Evolutionary conservation across 2,797 vertebrate species (phyloP).

Genomic region (Liasis olivaceus): DNA sequence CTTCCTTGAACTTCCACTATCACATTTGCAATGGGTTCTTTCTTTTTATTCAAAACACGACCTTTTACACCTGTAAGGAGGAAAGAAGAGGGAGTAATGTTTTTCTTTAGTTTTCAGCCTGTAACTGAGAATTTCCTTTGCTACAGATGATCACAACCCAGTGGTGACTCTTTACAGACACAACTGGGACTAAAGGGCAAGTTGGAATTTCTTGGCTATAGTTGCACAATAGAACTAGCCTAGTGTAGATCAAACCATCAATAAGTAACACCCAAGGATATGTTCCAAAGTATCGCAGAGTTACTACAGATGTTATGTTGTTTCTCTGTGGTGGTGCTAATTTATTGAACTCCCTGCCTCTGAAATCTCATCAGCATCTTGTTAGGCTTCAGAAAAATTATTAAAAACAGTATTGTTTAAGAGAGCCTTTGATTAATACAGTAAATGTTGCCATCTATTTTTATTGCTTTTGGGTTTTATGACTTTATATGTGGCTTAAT

Average conservation of each 20-base stretch:
- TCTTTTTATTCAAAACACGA: constrained; percentile 79
- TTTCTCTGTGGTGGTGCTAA: not conserved
- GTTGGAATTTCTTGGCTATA: not conserved
- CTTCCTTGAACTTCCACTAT: constrained; percentile 85
- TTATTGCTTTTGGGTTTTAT: not conserved
- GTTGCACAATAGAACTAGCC: not conserved
- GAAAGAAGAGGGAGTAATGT: not conserved
- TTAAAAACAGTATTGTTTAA: not conserved
- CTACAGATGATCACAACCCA: not conserved
- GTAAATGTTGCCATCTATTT: not conserved
- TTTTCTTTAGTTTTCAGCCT: not conserved
- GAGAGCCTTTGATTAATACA: not conserved
- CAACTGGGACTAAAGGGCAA: not conserved
- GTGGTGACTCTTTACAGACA: not conserved
- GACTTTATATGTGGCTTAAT: not conserved
- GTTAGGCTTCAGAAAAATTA: not conserved
- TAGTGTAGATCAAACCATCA: not conserved
- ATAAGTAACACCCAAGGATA: not conserved
- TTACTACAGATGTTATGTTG: not conserved
- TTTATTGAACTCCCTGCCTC: not conserved
- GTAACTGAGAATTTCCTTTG: not conserved
- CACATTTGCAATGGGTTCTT: constrained; percentile 79
- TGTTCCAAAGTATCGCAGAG: not conserved
- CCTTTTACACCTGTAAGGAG: constrained; percentile 87
- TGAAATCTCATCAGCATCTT: not conserved